Conservation (phyloP, 2,113 vertebrate species). For the Heloderma charlesbogerti region DNA sequence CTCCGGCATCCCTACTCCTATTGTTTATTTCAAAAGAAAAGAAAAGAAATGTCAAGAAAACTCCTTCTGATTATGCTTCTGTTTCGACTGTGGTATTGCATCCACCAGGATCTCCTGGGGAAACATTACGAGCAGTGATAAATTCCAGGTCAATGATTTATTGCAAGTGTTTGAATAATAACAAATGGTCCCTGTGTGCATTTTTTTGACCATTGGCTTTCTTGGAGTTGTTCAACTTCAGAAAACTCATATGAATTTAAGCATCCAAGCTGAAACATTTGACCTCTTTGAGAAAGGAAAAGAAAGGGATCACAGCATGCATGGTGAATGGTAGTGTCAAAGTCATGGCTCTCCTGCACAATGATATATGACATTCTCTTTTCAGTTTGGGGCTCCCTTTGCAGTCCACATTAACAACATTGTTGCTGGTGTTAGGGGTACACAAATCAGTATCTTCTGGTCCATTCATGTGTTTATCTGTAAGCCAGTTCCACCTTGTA, state of each 20-base stretch:
- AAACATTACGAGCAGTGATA: conserved; percentile 25
- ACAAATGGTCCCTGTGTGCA: conserved; percentile 19
- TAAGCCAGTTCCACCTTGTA: background rate
- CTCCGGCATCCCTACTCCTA: too few species aligned
- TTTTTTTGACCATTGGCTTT: conserved; percentile 1
- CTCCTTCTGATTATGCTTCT: background rate
- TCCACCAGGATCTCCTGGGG: background rate
- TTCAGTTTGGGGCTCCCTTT: background rate
- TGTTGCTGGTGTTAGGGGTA: background rate
- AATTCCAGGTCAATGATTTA: conserved; percentile 22
- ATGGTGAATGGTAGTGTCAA: background rate
- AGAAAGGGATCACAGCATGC: background rate
- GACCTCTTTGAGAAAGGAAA: background rate
- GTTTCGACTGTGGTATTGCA: background rate
- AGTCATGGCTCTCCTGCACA: background rate
- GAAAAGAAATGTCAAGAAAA: background rate
- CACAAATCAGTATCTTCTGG: background rate
- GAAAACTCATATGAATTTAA: conserved; percentile 7
- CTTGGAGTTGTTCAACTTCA: background rate
- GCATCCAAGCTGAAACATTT: conserved; percentile 2
- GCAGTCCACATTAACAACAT: background rate
- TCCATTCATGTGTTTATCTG: too few species aligned
- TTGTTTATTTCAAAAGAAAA: background rate
- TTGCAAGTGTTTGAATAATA: conserved; percentile 16
- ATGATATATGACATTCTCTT: background rate